Conservation (phyloP, 1,140 invertebrate genomes). For the Rhopalosiphum padi region DNA sequence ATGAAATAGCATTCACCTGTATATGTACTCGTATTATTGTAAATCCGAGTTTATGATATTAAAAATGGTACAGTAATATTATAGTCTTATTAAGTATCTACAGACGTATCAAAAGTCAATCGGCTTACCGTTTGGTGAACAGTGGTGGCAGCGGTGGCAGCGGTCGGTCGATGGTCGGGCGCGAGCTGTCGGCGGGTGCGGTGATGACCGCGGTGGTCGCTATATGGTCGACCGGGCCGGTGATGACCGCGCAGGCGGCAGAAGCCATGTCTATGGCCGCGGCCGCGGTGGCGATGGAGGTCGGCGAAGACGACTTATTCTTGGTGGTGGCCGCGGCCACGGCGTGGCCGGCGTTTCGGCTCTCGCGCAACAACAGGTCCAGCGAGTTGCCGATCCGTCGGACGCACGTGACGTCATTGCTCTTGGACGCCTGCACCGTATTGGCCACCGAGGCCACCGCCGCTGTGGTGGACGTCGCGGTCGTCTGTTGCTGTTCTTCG, state of each 20-base stretch:
- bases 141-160: neutral
- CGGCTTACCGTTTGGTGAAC: constrained; percentile 23
- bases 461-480: neutral
- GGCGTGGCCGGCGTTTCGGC: constrained; percentile 43
- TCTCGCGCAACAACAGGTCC: constrained; percentile 54
- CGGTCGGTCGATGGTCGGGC: neutral
- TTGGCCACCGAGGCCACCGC: neutral
- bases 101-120: neutral
- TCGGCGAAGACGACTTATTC: neutral
- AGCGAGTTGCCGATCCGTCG: constrained; percentile 57
- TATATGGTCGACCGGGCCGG: neutral
- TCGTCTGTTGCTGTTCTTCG: constrained; percentile 41
- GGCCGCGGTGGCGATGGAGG: neutral
- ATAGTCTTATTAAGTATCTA: neutral
- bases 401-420: constrained; percentile 35
- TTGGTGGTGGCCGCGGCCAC: constrained; percentile 26
- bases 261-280: neutral
- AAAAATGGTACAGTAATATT: neutral
- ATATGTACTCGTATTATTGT: neutral
- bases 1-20: neutral
- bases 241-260: neutral
- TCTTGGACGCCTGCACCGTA: neutral
- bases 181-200: constrained; percentile 15
- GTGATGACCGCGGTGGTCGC: neutral
- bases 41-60: neutral